phyloP scores from a whole-genome alignment of 1,140 invertebrate species.

The Bombus cullumanus region DNA sequence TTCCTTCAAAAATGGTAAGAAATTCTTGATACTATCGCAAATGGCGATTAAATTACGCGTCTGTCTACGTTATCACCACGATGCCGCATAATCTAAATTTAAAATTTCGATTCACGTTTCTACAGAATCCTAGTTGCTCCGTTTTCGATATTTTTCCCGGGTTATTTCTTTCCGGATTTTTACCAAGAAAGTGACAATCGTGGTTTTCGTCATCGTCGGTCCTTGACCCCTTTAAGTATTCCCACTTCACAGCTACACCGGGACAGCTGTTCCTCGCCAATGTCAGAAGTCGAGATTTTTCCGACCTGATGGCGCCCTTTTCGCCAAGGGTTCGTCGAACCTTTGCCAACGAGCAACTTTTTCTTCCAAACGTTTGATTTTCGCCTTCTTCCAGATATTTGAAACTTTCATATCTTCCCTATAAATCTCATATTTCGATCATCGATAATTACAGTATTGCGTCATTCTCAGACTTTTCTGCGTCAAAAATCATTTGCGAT shows the following conservation, averaged over 20 bases:
- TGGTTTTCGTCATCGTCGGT: background rate
- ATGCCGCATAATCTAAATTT: background rate
- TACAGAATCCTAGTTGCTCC: background rate
- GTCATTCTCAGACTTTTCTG: background rate
- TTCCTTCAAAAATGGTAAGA: background rate
- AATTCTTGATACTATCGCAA: background rate
- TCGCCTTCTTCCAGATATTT: too few relatives aligned
- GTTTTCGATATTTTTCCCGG: too few relatives aligned
- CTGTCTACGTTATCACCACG: too few relatives aligned
- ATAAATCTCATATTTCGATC: too few relatives aligned
- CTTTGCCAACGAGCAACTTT: background rate
- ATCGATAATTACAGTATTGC: background rate
- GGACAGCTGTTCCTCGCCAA: slow-evolving; percentile 1
- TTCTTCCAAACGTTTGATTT: background rate
- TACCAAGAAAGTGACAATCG: background rate
- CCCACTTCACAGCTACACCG: background rate
- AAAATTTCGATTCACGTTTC: background rate
- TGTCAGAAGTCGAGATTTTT: background rate
- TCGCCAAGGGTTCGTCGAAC: slow-evolving; percentile 12
- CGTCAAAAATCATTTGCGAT: background rate
- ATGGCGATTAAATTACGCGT: too few relatives aligned
- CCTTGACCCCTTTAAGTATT: slow-evolving; percentile 43
- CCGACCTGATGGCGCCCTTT: background rate
- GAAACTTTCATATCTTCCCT: too few relatives aligned
- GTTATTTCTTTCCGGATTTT: background rate